A percentile compares a stretch with the other conserved stretches of the same genome.
phyloP scores from a whole-genome alignment of 2,797 vertebrate genomes.

The Darevskia mixta region DNA sequence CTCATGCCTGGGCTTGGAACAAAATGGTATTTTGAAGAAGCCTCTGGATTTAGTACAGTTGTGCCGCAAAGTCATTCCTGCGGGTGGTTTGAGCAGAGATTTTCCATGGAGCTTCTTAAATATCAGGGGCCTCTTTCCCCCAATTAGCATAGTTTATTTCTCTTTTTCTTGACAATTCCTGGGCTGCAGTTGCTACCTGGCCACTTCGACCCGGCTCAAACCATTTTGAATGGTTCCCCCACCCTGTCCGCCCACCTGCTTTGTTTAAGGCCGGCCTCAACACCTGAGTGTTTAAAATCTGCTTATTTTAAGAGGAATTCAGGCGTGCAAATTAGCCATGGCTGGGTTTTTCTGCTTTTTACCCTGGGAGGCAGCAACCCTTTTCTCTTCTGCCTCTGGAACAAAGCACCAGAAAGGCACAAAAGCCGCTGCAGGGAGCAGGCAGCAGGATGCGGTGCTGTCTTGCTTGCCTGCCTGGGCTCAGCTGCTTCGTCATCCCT shows the following conservation, averaged over 20 bases:
- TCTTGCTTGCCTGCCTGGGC: neutral
- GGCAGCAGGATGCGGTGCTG: neutral
- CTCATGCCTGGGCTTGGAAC: neutral
- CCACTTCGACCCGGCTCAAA: neutral
- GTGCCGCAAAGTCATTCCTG: constrained; percentile 4
- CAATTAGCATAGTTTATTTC: neutral
- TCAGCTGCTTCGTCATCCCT: constrained; percentile 36
- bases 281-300: neutral
- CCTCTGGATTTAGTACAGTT: neutral
- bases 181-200: neutral
- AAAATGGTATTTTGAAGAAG: neutral
- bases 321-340: neutral
- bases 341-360: neutral
- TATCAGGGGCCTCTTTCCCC: neutral
- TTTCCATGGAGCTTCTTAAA: neutral
- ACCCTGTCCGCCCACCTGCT: no score
- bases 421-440: neutral
- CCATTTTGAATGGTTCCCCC: neutral
- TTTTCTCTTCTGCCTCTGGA: constrained; percentile 12
- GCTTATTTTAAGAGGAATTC: neutral
- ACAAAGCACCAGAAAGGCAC: neutral
- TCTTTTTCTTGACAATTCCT: neutral
- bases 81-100: neutral
- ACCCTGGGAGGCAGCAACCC: neutral
- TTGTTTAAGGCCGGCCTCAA: neutral